Percentiles rank a stretch among this genome's conserved stretches.
Conservation (phyloP, 2,113 vertebrate genomes). For the Mormoops blainvillei region DNA sequence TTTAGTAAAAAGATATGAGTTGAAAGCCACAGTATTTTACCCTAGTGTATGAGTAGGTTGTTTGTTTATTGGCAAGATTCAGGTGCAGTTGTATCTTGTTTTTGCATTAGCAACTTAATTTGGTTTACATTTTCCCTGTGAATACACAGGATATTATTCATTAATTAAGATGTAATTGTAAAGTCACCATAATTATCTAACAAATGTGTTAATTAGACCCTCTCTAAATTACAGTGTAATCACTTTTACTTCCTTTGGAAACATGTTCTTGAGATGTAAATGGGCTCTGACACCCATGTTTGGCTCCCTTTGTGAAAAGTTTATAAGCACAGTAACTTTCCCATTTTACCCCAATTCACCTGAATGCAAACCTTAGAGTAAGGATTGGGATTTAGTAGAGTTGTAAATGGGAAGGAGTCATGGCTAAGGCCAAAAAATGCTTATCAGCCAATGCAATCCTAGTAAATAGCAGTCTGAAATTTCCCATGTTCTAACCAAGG, state of each 20-base stretch:
- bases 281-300: conserved; percentile 57
- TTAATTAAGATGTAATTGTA: conserved; percentile 63
- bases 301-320: conserved; percentile 54
- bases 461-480: not conserved
- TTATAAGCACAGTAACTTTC: conserved; percentile 1
- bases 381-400: not conserved
- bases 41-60: not conserved
- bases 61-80: conserved; percentile 41
- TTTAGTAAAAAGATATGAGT: conserved; percentile 35
- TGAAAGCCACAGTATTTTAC: not conserved
- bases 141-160: conserved; percentile 55
- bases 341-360: not conserved
- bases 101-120: conserved; percentile 35
- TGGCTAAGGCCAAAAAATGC: not conserved
- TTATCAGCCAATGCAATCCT: not conserved
- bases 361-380: not conserved
- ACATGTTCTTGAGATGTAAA: conserved; percentile 61
- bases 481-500: not conserved
- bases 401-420: not conserved
- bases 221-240: conserved; percentile 76
- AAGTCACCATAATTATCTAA: conserved; percentile 60
- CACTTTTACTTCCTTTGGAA: conserved; percentile 69
- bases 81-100: not conserved
- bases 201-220: conserved; percentile 71
- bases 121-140: conserved; percentile 29